Conservation (phyloP, 2,113 vertebrate species). For the Amphiprion percula region DNA sequence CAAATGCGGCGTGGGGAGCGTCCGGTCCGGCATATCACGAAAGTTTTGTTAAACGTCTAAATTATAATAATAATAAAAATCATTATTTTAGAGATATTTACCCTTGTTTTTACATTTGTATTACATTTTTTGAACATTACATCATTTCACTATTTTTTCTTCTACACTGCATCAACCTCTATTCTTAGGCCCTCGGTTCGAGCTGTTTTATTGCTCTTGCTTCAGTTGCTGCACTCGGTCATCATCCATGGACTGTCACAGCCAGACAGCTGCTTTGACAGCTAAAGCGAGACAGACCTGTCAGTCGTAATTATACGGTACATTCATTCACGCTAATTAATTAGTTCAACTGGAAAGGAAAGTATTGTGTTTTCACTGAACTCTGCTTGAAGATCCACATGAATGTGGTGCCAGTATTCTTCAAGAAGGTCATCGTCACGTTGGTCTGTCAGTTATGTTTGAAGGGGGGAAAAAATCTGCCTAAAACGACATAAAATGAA, state of each 20-base stretch:
- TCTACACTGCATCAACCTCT: too few species aligned
- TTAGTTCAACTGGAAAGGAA: not conserved
- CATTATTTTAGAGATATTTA: too few species aligned
- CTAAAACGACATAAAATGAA: slow-evolving; percentile 7
- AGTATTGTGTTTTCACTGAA: not conserved
- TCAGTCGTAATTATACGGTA: not conserved
- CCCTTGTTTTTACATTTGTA: too few species aligned
- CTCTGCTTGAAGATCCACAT: not conserved
- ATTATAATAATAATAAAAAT: too few species aligned
- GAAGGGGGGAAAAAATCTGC: not conserved
- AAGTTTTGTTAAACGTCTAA: too few species aligned
- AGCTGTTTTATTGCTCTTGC: not conserved
- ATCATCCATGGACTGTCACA: not conserved
- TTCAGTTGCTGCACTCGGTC: not conserved
- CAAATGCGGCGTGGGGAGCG: too few species aligned
- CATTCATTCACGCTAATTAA: not conserved
- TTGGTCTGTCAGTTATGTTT: not conserved
- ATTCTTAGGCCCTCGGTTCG: not conserved
- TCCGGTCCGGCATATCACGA: too few species aligned
- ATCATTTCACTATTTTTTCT: too few species aligned
- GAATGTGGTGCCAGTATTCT: not conserved
- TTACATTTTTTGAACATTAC: not conserved
- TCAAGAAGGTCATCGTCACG: slow-evolving; percentile 1
- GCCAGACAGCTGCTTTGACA: not conserved
- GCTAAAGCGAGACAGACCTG: not conserved